Conservation (phyloP, 2,888 invertebrate genomes). For the Latrodectus elegans region DNA sequence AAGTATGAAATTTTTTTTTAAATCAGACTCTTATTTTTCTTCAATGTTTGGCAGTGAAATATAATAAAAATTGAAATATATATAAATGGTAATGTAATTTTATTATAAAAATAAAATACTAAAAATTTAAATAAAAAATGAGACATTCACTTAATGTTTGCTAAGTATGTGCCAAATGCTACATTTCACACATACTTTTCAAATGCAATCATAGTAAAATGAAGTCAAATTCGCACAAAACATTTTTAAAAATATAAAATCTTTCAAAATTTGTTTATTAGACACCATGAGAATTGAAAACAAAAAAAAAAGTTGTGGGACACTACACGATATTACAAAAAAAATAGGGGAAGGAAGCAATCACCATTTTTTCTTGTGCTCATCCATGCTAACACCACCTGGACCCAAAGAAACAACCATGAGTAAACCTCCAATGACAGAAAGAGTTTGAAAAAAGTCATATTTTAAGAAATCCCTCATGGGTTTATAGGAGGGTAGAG, state of each 20-base stretch:
- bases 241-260: conserved; percentile 61
- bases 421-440: conserved; percentile 97
- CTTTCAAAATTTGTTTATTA: conserved; percentile 59
- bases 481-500: conserved; percentile 93
- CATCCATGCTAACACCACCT: conserved; percentile 99
- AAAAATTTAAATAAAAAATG: too few species aligned
- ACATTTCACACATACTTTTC: background rate
- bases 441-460: conserved; percentile 98
- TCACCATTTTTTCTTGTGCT: conserved; percentile 99
- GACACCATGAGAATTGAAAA: conserved; percentile 33
- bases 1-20: too few species aligned
- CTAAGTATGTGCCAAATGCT: too few species aligned
- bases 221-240: conserved; percentile 33
- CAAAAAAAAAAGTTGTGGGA: conserved; percentile 16
- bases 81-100: too few species aligned
- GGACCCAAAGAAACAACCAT: conserved; percentile 99
- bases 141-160: too few species aligned
- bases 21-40: too few species aligned
- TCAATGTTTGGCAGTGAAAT: too few species aligned
- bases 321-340: conserved; percentile 2
- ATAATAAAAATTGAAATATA: too few species aligned
- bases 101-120: too few species aligned
- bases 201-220: background rate
- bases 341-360: background rate
- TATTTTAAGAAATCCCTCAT: conserved; percentile 99